Percentiles rank a stretch among this genome's conserved stretches.
phyloP scores from a whole-genome alignment of 2,113 vertebrate genomes.

The Anarhynchus alexandrinus region DNA sequence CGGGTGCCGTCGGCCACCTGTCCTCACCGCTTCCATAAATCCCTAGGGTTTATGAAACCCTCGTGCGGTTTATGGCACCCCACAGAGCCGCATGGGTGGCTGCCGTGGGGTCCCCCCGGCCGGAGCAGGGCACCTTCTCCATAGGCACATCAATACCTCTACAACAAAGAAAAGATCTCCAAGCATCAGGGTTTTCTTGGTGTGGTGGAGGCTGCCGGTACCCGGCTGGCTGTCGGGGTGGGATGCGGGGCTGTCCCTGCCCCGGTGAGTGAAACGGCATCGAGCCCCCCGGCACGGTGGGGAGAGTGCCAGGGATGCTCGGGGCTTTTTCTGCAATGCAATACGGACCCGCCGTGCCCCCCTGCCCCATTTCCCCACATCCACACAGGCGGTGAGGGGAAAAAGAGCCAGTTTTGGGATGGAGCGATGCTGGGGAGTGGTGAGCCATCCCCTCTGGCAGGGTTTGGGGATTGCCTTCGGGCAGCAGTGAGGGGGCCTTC shows the following conservation, averaged over 20 bases:
- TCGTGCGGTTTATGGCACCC: background rate
- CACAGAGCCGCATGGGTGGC: background rate
- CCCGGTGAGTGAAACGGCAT: background rate
- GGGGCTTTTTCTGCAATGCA: background rate
- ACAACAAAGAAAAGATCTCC: background rate
- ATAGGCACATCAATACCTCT: background rate
- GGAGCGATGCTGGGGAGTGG: background rate
- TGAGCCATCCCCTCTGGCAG: background rate
- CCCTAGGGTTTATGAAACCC: background rate
- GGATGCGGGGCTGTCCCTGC: background rate
- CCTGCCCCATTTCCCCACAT: background rate
- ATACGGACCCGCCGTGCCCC: background rate
- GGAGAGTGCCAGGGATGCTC: background rate
- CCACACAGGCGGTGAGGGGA: background rate
- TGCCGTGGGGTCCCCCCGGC: background rate
- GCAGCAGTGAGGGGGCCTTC: rapidly evolving
- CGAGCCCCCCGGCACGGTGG: background rate
- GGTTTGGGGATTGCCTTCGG: background rate
- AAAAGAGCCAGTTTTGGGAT: background rate
- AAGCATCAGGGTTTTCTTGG: background rate
- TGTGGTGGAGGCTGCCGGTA: background rate
- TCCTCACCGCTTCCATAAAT: background rate
- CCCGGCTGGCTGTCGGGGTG: background rate
- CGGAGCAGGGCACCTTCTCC: background rate
- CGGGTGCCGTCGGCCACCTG: background rate